Evolutionary conservation across 2,113 vertebrate genomes (phyloP), one percentile per base, ranked within the genome.

Genomic region (Pseudonaja textilis): DNA sequence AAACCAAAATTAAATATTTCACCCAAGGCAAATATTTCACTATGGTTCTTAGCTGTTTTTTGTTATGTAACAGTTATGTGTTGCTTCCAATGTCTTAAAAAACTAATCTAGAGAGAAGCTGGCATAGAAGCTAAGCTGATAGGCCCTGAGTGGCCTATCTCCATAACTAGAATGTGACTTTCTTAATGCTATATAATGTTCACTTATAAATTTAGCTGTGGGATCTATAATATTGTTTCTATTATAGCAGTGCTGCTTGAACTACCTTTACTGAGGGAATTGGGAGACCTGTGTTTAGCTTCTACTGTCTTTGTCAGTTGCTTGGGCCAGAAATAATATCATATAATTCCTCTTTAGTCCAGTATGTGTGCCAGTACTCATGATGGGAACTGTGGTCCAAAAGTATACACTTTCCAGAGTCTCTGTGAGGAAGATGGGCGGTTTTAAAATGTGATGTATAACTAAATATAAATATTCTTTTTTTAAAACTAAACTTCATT

Each of bases 31-130:
- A 91, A 1, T 25, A 89, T 93, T 91, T 89, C 64, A 93, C 39
- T 56, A 4, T 11, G 26, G 81, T 93, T 25, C 57, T 61, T 96
- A 89, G 95, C 93, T 96, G 81, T 93, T 95, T 94, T 52, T 86
- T 25, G 86, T 94, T 8, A 96, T 96, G 95, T 94, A 95, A 95
- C n/a, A 85, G 90, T 86, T 0, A 0, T 87, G 45, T 89, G 12
- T 93, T 94, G 92, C 89, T 94, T 90, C 93, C 25, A 74, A 42
- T 57, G 56, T 93, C 54, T 55, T 92, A 94, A 81, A 55, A 92
- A 29, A 86, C 47, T 26, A 57, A 42, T 22, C 85, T 47, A 16
- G 50, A 34, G 85, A 87, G 64, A 93, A 91, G 9, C 42, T 64
- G 92, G 91, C 93, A 94, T 94, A 93, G 57, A 85, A 22, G 0